A percentile compares a stretch with the other conserved stretches of the same genome.
Evolutionary conservation across 2,888 invertebrate species (phyloP).

Genomic region (Watsonalla binaria): DNA sequence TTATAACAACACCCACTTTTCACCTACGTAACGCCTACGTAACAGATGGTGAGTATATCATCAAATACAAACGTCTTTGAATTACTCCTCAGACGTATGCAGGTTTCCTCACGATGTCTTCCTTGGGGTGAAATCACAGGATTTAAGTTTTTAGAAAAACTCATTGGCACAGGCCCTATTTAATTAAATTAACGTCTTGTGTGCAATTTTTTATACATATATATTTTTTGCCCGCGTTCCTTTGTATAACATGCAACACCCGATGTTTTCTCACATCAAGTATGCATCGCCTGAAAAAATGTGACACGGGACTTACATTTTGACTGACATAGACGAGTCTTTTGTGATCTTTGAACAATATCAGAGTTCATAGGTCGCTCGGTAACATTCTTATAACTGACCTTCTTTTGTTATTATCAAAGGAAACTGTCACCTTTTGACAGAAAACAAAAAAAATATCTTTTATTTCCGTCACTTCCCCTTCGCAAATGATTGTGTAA

Average conservation of each 20-base stretch:
- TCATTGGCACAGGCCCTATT: no score
- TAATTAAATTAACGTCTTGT: no score
- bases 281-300: slow-evolving; percentile 41
- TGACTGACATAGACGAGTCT: slow-evolving; percentile 46
- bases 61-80: no score
- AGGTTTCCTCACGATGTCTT: no score
- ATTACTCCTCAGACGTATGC: no score
- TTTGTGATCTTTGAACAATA: slow-evolving; percentile 31
- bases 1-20: no score
- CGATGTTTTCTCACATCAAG: slow-evolving; percentile 35
- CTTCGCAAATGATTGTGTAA: background rate
- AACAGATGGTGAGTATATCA: no score
- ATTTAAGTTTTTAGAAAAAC: no score
- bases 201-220: no score
- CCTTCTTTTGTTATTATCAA: slow-evolving; percentile 28
- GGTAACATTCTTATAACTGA: slow-evolving; percentile 19
- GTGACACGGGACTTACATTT: slow-evolving; percentile 31
- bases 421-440: slow-evolving; percentile 40
- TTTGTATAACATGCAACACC: slow-evolving; percentile 3
- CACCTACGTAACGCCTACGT: no score
- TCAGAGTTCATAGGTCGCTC: slow-evolving; percentile 41
- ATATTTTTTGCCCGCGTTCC: background rate
- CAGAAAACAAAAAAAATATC: slow-evolving; percentile 20
- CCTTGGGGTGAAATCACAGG: no score
- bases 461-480: background rate